Evolutionary conservation across 2,113 vertebrate genomes (phyloP), one percentile per base, ranked within the genome.

Genomic region (Manacus vitellinus): DNA sequence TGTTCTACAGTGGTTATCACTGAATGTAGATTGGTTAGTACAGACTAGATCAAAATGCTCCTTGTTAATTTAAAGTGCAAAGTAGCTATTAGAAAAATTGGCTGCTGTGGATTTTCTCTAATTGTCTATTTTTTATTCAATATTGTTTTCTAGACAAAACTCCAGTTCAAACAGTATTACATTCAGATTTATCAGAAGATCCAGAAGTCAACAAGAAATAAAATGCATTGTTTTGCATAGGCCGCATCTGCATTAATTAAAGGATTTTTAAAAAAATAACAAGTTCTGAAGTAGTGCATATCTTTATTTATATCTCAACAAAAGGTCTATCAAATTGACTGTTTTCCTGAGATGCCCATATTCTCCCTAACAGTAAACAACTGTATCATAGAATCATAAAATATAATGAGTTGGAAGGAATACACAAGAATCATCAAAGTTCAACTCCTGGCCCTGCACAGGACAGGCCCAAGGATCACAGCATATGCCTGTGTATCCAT

Each of bases 21-120:
- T 35, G 19, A 72, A 30, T 19, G 6, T 8, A 75, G 10, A 12
- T 19, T 54, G 14, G 20, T 37, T 35, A 55, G 19, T 55, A 61
- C 20, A 82, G 52, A 55, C 20, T 51, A 71, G 27, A 81, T 55
- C 11, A n/a, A 37, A 75, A 35, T 0, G 0, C 1, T 10, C 17
- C 9, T 22, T 55, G 14, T 81, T 66, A 81, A 62, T 44, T 31
- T 47, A 71, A 77, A 74, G 8, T 67, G 5, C 12, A 62, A 90
- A 75, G 54, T 18, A 80, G 3, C 12, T 56, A 61, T 66, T 31
- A 62, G n/a, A 66, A 89, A 85, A 78, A n/a, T 4, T 52, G 54
- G 8, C 10, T 66, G 37, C 11, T 61, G 7, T 54, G 31, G 19
- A n/a, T 51, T 62, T 23, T 31, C 31, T 54, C 23, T 31, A 73